A percentile compares a stretch with the other conserved stretches of the same genome.
These are phyloP conservation scores for Rynchops niger DNA, from an alignment of 2,113 vertebrate genomes.

Conservation along the genomic window DNA sequence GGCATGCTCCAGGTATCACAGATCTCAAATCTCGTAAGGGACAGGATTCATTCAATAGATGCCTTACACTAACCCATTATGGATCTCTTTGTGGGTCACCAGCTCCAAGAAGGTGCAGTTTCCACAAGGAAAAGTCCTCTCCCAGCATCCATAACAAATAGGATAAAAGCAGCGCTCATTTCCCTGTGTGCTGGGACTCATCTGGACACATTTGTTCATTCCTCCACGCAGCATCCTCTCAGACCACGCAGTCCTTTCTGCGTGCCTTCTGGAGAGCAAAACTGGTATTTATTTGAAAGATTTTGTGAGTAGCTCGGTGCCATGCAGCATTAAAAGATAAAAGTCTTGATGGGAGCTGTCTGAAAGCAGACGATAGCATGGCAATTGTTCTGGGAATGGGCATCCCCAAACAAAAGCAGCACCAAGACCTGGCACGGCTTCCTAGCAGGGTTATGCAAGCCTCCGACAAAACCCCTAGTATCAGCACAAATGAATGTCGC, in stretches of 20 bases:
- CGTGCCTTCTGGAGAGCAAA: neutral
- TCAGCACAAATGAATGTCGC: constrained; percentile 8
- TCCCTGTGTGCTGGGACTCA: neutral
- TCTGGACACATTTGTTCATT: neutral
- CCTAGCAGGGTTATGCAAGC: constrained; percentile 27
- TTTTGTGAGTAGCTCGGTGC: neutral
- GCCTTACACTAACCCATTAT: fast-evolving
- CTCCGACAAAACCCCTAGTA: constrained; percentile 2
- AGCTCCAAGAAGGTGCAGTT: neutral
- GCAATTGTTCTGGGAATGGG: neutral
- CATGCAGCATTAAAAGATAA: neutral
- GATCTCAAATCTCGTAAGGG: neutral
- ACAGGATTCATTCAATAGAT: neutral
- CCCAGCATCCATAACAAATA: fast-evolving
- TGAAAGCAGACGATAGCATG: neutral
- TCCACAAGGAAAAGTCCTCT: neutral
- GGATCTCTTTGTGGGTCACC: neutral
- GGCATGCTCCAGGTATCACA: neutral
- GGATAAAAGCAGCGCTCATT: fast-evolving
- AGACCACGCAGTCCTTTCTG: neutral
- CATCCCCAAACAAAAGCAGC: neutral
- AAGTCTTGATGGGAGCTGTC: neutral
- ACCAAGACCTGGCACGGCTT: constrained; percentile 5
- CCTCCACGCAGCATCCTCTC: neutral
- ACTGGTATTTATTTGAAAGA: neutral